Conservation (phyloP, 2,797 vertebrate species). For the Gymnodraco acuticeps region DNA sequence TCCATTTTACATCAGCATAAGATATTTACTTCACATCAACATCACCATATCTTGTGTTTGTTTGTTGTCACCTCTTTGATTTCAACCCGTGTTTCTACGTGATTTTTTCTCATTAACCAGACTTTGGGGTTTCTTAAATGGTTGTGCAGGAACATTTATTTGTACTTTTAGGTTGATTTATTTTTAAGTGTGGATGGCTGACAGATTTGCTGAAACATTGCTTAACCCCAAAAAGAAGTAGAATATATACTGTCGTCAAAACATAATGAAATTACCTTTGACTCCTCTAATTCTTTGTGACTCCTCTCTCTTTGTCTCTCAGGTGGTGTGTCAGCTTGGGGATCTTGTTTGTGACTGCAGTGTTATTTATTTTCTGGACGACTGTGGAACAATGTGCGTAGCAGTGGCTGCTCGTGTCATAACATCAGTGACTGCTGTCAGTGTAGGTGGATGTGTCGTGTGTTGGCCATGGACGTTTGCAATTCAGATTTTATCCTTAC, state of each 20-base stretch:
- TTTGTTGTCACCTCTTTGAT: neutral
- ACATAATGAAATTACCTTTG: neutral
- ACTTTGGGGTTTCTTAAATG: neutral
- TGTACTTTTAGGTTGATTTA: neutral
- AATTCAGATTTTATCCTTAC: slow-evolving; percentile 64
- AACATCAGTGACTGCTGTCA: slow-evolving; percentile 63
- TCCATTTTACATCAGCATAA: neutral
- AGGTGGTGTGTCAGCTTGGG: slow-evolving; percentile 86
- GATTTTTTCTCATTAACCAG: neutral
- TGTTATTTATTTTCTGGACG: slow-evolving; percentile 87
- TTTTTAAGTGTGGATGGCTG: neutral
- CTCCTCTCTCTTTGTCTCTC: slow-evolving; percentile 41
- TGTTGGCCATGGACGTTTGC: slow-evolving; percentile 52
- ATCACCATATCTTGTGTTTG: neutral
- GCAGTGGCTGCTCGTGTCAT: slow-evolving; percentile 65
- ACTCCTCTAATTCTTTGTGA: neutral
- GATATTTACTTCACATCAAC: neutral
- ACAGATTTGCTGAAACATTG: neutral
- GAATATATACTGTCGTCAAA: neutral
- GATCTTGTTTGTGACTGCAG: slow-evolving; percentile 87
- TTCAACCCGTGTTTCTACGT: neutral
- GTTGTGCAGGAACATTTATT: neutral
- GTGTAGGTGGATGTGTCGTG: slow-evolving; percentile 56
- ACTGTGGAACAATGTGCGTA: slow-evolving; percentile 84
- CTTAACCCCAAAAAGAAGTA: neutral